Base-by-base conservation (phyloP, 2,113 vertebrate species). In the Erpornis zantholeuca region DNA sequence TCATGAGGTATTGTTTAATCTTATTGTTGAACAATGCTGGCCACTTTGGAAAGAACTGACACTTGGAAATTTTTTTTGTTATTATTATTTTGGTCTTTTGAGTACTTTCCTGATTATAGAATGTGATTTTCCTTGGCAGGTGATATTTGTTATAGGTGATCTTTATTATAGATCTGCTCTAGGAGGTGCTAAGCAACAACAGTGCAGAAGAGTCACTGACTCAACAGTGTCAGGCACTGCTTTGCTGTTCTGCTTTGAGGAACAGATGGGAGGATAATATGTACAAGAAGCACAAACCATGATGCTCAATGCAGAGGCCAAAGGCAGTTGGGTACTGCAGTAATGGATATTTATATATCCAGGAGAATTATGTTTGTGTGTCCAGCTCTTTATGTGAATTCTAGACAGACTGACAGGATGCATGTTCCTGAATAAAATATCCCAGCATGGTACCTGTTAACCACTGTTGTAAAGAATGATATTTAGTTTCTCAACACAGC, bases 381-480 rank as follows among this genome's bases (percentile, higher is more conserved):
- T 19, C 21, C 63, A 65, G 21, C 9, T 47, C 10, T 44, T 80
- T 11, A 15, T 17, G 14, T 6, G 9, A 12, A 12, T 24, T 82
- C 44, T 11, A 10, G 36, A 5, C 42, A 15, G 57, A 42, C 3
- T 31, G 20, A n/a, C 3, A 18, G n/a, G 24, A 7, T 65, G 19
- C 33, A 7, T 29, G 29, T 40, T 73, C 16, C 14, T 15, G 44
- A 65, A 35, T 20, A 17, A 66, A 61, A 54, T 27, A 20, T 12
- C 35, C 6, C 45, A 47, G 12, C 28, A 9, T 0, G 5, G 38
- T 18, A 24, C 27, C 47, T 47, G 27, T 24, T 61, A 47, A 22
- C 9, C 5, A 8, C n/a, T 38, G 0, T 1, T 7, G 11, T 6
- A 35, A 82, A 27, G 31, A 47, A 24, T 63, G 20, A 7, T 8